Percentiles rank a stretch among this genome's conserved stretches.
These are phyloP conservation scores for Luehdorfia chinensis DNA, from an alignment of 1,140 invertebrate species.

Conservation along the genomic window DNA sequence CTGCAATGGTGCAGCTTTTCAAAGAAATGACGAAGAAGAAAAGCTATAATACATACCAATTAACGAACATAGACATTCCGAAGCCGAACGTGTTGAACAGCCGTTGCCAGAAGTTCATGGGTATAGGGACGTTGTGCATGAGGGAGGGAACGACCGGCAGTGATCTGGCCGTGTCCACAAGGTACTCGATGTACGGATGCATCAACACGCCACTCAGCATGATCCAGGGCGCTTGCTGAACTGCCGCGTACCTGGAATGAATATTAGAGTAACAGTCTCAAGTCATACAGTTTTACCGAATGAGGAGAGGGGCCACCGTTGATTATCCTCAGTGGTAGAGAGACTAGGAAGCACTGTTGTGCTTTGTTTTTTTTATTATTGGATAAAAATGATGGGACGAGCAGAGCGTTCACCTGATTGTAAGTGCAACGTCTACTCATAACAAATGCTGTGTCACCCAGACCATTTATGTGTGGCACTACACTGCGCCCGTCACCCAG, in stretches of 20 bases:
- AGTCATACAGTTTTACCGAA: no score
- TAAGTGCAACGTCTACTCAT: no score
- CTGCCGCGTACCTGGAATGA: conserved; percentile 43
- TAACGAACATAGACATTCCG: conserved; percentile 8
- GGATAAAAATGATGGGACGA: no score
- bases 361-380: no score
- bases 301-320: background rate
- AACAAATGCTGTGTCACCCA: no score
- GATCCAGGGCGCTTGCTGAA: conserved; percentile 49
- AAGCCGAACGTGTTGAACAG: conserved; percentile 30
- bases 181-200: conserved; percentile 31
- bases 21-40: no score
- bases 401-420: no score
- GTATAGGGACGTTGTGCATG: conserved; percentile 25
- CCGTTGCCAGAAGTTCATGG: conserved; percentile 36
- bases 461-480: no score
- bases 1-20: no score
- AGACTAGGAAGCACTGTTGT: no score
- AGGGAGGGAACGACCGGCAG: conserved; percentile 31
- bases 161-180: conserved; percentile 38
- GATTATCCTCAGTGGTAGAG: no score
- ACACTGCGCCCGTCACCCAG: no score
- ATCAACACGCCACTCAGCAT: conserved; percentile 28
- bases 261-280: background rate
- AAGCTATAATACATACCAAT: conserved; percentile 32